phyloP scores from a whole-genome alignment of 2,888 invertebrate genomes.

The Acrobasis consociella region DNA sequence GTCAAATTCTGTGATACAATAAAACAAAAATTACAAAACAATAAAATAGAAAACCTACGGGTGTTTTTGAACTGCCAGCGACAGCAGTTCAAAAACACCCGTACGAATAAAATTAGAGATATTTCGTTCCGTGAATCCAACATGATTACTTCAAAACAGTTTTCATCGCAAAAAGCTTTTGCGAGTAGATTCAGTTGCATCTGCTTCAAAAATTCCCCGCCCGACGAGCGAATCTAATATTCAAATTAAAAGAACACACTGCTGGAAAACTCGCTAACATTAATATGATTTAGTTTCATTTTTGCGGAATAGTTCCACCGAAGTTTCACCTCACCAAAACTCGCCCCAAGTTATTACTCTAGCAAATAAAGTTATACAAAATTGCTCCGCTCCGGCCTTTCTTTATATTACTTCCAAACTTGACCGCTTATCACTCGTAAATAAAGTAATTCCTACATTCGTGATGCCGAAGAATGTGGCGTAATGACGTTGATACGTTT shows the following conservation, averaged over 20 bases:
- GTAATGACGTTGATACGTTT: conserved; percentile 45
- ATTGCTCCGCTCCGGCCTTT: conserved; percentile 40
- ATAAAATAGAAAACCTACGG: too few species aligned
- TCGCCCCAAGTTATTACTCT: conserved; percentile 59
- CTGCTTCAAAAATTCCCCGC: conserved; percentile 47
- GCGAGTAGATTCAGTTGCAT: conserved; percentile 45
- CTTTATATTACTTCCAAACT: conserved; percentile 47
- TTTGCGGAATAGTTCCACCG: conserved; percentile 51
- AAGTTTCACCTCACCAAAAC: conserved; percentile 52
- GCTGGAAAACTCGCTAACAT: conserved; percentile 44
- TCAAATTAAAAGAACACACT: conserved; percentile 57
- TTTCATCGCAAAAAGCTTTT: conserved; percentile 40
- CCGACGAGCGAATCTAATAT: conserved; percentile 47
- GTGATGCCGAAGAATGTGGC: conserved; percentile 46
- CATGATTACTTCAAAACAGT: conserved; percentile 34
- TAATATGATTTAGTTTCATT: conserved; percentile 62
- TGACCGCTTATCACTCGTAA: conserved; percentile 61
- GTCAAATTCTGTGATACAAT: too few species aligned
- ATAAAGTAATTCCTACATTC: conserved; percentile 54
- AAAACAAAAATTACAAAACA: too few species aligned
- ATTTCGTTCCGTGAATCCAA: conserved; percentile 2
- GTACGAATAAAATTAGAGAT: conserved; percentile 3
- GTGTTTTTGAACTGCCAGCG: not conserved
- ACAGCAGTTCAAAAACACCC: not conserved
- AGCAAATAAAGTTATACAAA: conserved; percentile 63